Percentiles rank a stretch among this genome's conserved stretches.
Evolutionary conservation across 2,797 vertebrate species (phyloP).

Genomic region (Chrysocyon brachyurus): DNA sequence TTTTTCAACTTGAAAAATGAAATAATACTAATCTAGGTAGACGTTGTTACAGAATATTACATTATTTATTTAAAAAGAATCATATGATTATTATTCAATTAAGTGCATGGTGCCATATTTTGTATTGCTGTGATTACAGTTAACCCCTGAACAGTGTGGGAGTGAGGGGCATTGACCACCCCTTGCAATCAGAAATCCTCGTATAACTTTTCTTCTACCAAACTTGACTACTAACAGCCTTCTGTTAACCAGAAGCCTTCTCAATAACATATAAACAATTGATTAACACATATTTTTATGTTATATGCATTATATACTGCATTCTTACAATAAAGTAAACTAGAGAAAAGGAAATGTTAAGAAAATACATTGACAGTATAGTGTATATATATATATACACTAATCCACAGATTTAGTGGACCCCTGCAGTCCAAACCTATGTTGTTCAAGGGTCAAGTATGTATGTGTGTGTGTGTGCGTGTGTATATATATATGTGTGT

Average conservation of each 20-base stretch:
- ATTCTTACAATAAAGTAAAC: background rate
- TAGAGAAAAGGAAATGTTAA: background rate
- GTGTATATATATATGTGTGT: no score
- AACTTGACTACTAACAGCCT: background rate
- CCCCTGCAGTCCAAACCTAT: background rate
- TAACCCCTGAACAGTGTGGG: background rate
- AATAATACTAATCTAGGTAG: background rate
- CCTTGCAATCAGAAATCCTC: background rate
- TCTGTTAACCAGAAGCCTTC: background rate
- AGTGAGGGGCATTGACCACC: background rate
- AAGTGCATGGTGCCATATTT: background rate
- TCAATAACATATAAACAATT: background rate
- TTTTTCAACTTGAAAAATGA: constrained; percentile 16
- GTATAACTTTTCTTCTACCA: background rate
- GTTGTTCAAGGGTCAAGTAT: background rate
- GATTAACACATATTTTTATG: background rate
- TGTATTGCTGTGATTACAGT: background rate
- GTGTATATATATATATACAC: background rate
- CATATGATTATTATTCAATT: background rate
- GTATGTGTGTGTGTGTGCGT: background rate
- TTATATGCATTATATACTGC: background rate
- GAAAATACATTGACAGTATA: background rate
- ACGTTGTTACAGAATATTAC: constrained; percentile 10
- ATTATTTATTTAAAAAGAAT: constrained; percentile 19
- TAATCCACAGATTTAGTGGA: background rate